These are phyloP conservation scores for Polypterus bichir DNA, from an alignment of 2,113 vertebrate genomes.

Conservation along the genomic window DNA sequence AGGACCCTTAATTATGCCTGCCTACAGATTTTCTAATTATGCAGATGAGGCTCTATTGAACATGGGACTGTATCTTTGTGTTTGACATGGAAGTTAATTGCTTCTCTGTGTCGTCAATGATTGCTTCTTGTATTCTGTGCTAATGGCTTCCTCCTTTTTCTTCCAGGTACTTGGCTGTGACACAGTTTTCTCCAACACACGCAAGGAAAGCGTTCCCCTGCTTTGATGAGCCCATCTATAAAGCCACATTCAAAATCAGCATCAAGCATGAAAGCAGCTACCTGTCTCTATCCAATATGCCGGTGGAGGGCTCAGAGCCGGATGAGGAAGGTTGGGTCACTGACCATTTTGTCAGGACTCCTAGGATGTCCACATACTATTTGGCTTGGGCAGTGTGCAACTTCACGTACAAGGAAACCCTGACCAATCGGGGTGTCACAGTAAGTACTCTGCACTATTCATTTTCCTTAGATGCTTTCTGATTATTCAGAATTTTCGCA, in stretches of 20 bases:
- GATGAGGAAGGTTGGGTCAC: slow-evolving; percentile 85
- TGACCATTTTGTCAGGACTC: slow-evolving; percentile 79
- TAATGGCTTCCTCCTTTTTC: slow-evolving; percentile 1
- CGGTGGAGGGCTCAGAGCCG: slow-evolving; percentile 63
- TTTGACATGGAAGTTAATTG: background rate
- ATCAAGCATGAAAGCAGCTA: slow-evolving; percentile 82
- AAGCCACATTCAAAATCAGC: slow-evolving; percentile 87
- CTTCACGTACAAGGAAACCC: slow-evolving; percentile 81
- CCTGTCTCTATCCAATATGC: slow-evolving; percentile 93
- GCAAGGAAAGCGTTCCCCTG: slow-evolving; percentile 96
- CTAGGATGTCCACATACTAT: slow-evolving; percentile 95
- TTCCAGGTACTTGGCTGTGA: slow-evolving; percentile 79
- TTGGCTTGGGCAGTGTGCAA: slow-evolving; percentile 95
- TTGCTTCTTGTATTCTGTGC: background rate
- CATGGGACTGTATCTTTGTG: too few relatives aligned
- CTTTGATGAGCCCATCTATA: slow-evolving; percentile 95
- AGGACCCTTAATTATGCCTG: too few relatives aligned
- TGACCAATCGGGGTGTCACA: slow-evolving; percentile 66
- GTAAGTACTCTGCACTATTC: slow-evolving; percentile 53
- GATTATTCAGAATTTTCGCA: slow-evolving; percentile 12
- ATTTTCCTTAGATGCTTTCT: slow-evolving; percentile 15
- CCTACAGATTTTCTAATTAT: too few relatives aligned
- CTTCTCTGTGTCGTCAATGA: background rate
- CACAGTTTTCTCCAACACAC: slow-evolving; percentile 90
- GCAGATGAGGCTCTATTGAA: too few relatives aligned